phyloP scores from a whole-genome alignment of 2,888 invertebrate species.

The Cartodere bifasciata region DNA sequence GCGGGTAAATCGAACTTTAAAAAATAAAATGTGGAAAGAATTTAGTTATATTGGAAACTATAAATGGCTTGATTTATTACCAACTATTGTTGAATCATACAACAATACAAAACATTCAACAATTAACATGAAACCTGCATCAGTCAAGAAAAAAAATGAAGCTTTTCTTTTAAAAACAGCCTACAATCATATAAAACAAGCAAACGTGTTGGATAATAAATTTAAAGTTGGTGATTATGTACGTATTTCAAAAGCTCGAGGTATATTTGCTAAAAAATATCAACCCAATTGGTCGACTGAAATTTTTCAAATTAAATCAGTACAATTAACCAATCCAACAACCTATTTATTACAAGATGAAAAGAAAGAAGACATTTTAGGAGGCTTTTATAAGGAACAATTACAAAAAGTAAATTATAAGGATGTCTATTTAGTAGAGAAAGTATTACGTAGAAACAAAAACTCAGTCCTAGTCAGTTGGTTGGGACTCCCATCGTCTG shows the following conservation, averaged over 20 bases:
- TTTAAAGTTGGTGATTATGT: conserved; percentile 8
- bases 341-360: conserved; percentile 9
- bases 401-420: conserved; percentile 1
- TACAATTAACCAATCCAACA: conserved; percentile 5
- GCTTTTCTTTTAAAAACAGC: no score
- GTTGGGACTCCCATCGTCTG: neutral
- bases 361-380: conserved; percentile 4
- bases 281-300: conserved; percentile 9
- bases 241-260: conserved; percentile 3
- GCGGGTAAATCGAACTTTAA: conserved; percentile 17
- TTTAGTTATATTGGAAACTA: conserved; percentile 18
- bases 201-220: no score
- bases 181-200: no score
- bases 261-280: conserved; percentile 9
- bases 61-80: conserved; percentile 19
- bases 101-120: conserved; percentile 19
- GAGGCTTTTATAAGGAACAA: conserved; percentile 4
- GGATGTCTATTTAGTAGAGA: neutral
- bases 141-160: no score
- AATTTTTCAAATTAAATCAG: conserved; percentile 7
- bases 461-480: neutral
- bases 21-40: conserved; percentile 18
- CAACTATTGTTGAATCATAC: conserved; percentile 15
- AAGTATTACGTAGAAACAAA: neutral
- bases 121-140: conserved; percentile 17